Evolutionary conservation across 2,797 vertebrate genomes (phyloP), one percentile per base, ranked within the genome.

Genomic region (Pitangus sulphuratus): DNA sequence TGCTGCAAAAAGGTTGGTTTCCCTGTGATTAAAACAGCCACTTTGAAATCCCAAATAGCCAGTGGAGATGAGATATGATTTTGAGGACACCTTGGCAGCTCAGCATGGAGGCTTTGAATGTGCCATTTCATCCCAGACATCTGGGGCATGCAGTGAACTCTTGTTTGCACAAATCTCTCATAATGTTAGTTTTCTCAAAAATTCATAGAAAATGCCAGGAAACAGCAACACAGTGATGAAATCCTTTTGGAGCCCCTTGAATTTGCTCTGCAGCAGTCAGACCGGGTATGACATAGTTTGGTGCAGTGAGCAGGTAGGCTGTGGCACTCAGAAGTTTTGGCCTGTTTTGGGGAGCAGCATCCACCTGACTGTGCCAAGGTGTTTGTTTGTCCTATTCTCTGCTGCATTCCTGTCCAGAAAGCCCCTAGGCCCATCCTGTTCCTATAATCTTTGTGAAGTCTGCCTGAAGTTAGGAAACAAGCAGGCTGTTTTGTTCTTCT

Each of bases 181-280:
- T 35, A 48, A 6, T 11, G 15, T 15, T 21, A 35, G 1, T 76
- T 78, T 76, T 65, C 40, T 72, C 16, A 61, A n/a, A 28, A 40
- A 31, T 35, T 53, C 53, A 33, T 12, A 2, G 31, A 31, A 74
- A 64, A 62, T 8, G 13, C 18, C 74, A 19, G 44, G 28, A 39
- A 81, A 57, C 13, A 24, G 3, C 12, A 75, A 40, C 9, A 17
- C 13, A 31, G 31, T 1, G 1, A 8, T 0, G 1, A 71, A 17
- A 53, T 1, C 12, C 8, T 64, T 37, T 26, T 9, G 3, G 6
- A 58, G 25, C 12, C 37, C 13, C 21, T 57, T 1, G 2, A 11
- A 13, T 60, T 75, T 75, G 14, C 26, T 18, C 3, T 31, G 58
- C 13, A 15, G 21, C 40, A 20, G 2, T 51, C 47, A 45, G 48